Percentiles rank a stretch among this genome's conserved stretches.
Conservation (phyloP, 2,797 vertebrate genomes). For the Sus cebifrons region DNA sequence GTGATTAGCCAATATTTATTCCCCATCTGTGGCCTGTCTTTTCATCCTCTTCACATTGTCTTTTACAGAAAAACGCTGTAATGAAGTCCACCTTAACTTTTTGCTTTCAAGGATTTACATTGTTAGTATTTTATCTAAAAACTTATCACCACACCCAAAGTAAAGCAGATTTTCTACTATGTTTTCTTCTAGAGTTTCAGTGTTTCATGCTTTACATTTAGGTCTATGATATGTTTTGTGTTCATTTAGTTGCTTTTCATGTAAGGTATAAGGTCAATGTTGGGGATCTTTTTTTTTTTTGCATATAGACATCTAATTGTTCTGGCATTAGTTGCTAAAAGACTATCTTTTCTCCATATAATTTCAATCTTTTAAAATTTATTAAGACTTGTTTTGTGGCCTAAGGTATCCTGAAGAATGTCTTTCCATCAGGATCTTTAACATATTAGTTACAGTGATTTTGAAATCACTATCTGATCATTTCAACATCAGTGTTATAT, state of each 20-base stretch:
- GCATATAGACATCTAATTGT: not conserved
- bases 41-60: not conserved
- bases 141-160: not conserved
- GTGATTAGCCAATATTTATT: slow-evolving; percentile 32
- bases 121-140: slow-evolving; percentile 37
- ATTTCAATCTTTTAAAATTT: slow-evolving; percentile 4
- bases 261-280: not conserved
- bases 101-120: not conserved
- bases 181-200: not conserved
- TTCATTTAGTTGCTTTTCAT: slow-evolving; percentile 34
- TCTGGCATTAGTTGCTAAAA: not conserved
- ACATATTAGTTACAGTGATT: not conserved
- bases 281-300: not conserved
- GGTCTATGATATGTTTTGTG: not conserved
- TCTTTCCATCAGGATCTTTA: not conserved
- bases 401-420: not conserved
- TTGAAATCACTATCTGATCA: not conserved
- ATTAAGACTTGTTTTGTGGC: not conserved
- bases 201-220: slow-evolving; percentile 2
- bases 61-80: not conserved
- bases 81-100: not conserved
- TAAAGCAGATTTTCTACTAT: not conserved
- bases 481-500: not conserved
- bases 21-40: not conserved
- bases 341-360: not conserved